Percentiles rank a stretch among this genome's conserved stretches.
Conservation (phyloP, 1,140 invertebrate species). For the Drosophila nebulosa region DNA sequence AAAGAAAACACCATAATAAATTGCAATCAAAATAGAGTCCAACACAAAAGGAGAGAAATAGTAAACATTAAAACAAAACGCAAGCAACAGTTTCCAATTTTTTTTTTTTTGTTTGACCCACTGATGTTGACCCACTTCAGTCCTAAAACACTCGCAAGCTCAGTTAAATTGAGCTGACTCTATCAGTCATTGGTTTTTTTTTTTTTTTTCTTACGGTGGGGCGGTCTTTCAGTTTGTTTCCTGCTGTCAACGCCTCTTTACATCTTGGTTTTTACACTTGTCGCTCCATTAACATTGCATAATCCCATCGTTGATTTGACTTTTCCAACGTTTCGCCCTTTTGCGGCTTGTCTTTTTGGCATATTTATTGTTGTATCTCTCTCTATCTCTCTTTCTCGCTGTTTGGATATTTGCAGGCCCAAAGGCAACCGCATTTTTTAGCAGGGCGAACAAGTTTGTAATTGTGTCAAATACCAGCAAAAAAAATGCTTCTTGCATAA, state of each 20-base stretch:
- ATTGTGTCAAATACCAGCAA: conserved; percentile 64
- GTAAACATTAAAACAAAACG: conserved; percentile 4
- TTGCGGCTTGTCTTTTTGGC: conserved; percentile 26
- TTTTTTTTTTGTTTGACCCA: conserved; percentile 49
- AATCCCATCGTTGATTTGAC: conserved; percentile 52
- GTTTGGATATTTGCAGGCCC: conserved; percentile 64
- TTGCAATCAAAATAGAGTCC: conserved; percentile 44
- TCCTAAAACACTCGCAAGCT: neutral
- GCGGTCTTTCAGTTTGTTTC: conserved; percentile 48
- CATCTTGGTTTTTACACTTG: conserved; percentile 48
- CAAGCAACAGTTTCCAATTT: conserved; percentile 30
- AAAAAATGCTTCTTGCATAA: conserved; percentile 54
- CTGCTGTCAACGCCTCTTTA: conserved; percentile 53
- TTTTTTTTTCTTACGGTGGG: conserved; percentile 13
- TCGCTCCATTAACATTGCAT: conserved; percentile 63
- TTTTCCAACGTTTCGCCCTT: conserved; percentile 66
- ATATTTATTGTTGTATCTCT: conserved; percentile 11
- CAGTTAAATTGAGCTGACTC: conserved; percentile 21
- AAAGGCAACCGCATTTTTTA: conserved; percentile 57
- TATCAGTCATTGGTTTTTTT: conserved; percentile 31
- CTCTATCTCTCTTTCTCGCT: too few species aligned
- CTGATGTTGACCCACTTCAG: conserved; percentile 68
- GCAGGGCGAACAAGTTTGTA: conserved; percentile 73
- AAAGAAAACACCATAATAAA: conserved; percentile 47
- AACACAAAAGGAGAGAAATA: neutral